A percentile compares a stretch with the other conserved stretches of the same genome.
Conservation (phyloP, 1,140 invertebrate genomes). For the Eupeodes corollae region DNA sequence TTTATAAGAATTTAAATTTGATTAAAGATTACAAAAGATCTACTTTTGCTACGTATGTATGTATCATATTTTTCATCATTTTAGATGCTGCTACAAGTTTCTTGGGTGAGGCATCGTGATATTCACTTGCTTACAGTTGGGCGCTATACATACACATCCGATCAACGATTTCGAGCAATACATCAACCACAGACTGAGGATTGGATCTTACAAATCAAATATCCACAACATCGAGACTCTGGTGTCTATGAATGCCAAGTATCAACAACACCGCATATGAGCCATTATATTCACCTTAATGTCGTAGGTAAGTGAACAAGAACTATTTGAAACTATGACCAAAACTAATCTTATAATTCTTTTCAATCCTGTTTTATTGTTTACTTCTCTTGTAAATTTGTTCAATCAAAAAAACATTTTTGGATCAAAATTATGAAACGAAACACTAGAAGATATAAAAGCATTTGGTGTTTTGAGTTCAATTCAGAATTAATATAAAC, state of each 20-base stretch:
- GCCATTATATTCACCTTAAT: conserved; percentile 72
- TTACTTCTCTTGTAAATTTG: too few relatives aligned
- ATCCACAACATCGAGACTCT: conserved; percentile 67
- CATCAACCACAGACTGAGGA: conserved; percentile 74
- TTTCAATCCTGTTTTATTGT: too few relatives aligned
- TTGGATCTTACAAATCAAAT: conserved; percentile 79
- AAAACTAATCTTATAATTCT: too few relatives aligned
- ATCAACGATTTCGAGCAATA: conserved; percentile 76
- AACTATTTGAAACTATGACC: too few relatives aligned
- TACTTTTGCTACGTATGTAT: too few relatives aligned
- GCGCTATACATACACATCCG: conserved; percentile 80
- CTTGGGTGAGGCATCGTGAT: conserved; percentile 79
- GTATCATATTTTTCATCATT: conserved; percentile 5
- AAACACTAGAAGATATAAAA: too few relatives aligned
- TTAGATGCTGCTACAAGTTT: conserved; percentile 70
- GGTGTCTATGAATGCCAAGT: conserved; percentile 85
- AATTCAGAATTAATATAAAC: too few relatives aligned
- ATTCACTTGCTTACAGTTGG: conserved; percentile 82
- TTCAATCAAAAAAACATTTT: too few relatives aligned
- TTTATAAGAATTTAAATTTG: too few relatives aligned
- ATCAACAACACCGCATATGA: conserved; percentile 77
- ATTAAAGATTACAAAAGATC: too few relatives aligned
- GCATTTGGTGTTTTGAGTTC: too few relatives aligned
- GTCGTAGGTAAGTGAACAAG: conserved; percentile 66
- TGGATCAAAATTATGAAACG: too few relatives aligned